Conservation (phyloP, 2,888 invertebrate species). For the Acanthosepion pharaonis region DNA sequence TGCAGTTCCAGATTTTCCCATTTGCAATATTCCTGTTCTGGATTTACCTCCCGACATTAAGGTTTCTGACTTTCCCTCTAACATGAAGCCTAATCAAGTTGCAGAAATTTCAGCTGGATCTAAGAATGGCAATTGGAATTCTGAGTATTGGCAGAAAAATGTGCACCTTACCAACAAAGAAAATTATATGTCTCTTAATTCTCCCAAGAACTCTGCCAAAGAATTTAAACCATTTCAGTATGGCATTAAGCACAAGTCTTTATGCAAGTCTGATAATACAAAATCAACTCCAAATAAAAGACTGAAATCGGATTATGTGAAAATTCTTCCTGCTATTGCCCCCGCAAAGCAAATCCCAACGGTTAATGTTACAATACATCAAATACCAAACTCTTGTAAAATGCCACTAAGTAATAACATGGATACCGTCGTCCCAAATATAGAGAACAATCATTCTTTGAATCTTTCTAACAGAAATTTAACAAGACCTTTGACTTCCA, state of each 20-base stretch:
- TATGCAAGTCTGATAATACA: neutral
- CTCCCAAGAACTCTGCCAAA: neutral
- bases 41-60: neutral
- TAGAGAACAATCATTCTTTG: neutral
- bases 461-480: neutral
- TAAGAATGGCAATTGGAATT: neutral
- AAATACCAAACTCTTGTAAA: neutral
- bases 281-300: neutral
- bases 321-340: neutral
- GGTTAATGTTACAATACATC: neutral
- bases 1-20: neutral
- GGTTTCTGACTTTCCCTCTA: neutral
- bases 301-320: neutral
- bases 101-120: neutral
- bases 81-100: neutral
- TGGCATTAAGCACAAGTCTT: neutral
- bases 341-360: neutral
- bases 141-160: neutral
- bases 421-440: neutral
- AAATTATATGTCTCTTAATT: neutral
- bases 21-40: neutral
- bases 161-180: neutral
- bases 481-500: neutral
- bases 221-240: neutral
- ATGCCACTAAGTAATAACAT: neutral